A percentile compares a stretch with the other conserved stretches of the same genome.
Evolutionary conservation across 2,888 invertebrate genomes (phyloP).

Genomic region (Catocala nupta): DNA sequence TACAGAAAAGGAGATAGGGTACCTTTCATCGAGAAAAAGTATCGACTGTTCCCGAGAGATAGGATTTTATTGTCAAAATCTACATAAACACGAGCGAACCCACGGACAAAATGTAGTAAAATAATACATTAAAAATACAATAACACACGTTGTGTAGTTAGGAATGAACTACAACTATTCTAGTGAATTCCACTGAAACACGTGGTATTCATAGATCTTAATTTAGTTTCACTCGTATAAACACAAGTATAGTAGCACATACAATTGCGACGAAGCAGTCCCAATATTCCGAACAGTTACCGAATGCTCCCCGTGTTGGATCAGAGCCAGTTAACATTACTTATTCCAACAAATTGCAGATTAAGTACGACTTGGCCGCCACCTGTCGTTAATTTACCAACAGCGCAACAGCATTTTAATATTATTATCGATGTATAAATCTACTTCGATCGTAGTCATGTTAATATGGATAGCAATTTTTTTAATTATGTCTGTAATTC

Average conservation of each 20-base stretch:
- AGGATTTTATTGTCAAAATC: no score
- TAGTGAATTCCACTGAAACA: background rate
- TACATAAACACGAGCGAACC: no score
- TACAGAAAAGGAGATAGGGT: no score
- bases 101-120: no score
- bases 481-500: no score
- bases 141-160: no score
- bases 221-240: slow-evolving; percentile 62
- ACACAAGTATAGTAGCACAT: slow-evolving; percentile 43
- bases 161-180: no score
- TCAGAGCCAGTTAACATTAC: slow-evolving; percentile 63
- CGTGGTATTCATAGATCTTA: background rate
- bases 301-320: slow-evolving; percentile 59
- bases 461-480: no score
- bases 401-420: background rate
- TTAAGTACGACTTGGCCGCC: slow-evolving; percentile 39
- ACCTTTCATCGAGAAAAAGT: no score
- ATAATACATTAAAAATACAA: no score
- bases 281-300: slow-evolving; percentile 58
- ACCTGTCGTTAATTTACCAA: slow-evolving; percentile 46
- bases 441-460: background rate
- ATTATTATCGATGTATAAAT: background rate
- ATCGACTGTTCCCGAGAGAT: no score
- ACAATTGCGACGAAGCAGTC: slow-evolving; percentile 55
- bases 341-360: slow-evolving; percentile 32